Evolutionary conservation across 2,797 vertebrate genomes (phyloP).

Genomic region (Balearica regulorum): DNA sequence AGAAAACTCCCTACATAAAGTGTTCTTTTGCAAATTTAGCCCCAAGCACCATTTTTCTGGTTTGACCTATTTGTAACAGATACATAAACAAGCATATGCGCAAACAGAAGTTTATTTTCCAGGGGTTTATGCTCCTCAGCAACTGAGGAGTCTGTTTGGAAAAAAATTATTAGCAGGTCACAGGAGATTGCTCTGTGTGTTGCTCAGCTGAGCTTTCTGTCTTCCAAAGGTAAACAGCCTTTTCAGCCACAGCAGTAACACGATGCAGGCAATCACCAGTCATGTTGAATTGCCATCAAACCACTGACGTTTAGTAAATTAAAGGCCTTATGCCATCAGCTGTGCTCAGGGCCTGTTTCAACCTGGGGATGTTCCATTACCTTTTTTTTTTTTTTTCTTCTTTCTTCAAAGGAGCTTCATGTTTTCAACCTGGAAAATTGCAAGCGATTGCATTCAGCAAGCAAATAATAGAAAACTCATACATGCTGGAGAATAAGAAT

Average conservation of each 20-base stretch:
- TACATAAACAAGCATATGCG: neutral
- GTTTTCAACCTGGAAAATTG: constrained; percentile 68
- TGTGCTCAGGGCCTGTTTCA: constrained; percentile 62
- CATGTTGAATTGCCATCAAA: constrained; percentile 74
- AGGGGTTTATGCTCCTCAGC: neutral
- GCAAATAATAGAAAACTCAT: constrained; percentile 41
- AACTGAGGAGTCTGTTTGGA: neutral
- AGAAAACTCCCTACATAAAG: neutral
- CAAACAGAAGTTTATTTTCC: neutral
- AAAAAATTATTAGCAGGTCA: constrained; percentile 1
- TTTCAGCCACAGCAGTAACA: constrained; percentile 57
- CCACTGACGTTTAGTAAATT: constrained; percentile 67
- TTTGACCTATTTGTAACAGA: neutral
- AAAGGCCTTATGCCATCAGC: constrained; percentile 64
- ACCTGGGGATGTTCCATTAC: constrained; percentile 68
- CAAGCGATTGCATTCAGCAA: constrained; percentile 64
- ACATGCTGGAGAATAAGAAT: constrained; percentile 39
- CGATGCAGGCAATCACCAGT: constrained; percentile 63
- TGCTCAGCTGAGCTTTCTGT: constrained; percentile 48
- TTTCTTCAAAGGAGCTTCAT: constrained; percentile 54
- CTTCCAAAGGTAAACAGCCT: constrained; percentile 59
- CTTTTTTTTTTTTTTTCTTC: neutral
- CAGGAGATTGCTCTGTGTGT: neutral
- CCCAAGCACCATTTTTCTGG: neutral
- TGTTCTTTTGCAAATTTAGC: neutral